Conservation (phyloP, 2,113 vertebrate species). For the Dipodomys spectabilis region DNA sequence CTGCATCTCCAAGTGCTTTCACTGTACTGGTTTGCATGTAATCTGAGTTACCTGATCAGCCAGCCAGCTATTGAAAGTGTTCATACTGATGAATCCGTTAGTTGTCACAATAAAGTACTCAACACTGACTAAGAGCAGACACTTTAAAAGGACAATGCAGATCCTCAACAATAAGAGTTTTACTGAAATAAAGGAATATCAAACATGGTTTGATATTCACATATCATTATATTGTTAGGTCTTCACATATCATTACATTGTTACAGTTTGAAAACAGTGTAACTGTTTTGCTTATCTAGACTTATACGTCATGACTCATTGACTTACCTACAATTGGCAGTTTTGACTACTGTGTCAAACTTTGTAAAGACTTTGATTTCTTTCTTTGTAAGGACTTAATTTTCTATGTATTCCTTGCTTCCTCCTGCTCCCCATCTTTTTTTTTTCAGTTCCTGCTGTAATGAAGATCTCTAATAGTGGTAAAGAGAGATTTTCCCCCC, state of each 20-base stretch:
- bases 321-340: neutral
- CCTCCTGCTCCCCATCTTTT: neutral
- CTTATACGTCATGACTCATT: conserved; percentile 7
- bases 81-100: neutral
- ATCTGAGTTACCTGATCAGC: neutral
- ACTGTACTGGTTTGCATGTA: neutral
- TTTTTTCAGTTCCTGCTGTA: neutral
- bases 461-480: neutral
- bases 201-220: neutral
- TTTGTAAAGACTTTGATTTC: conserved; percentile 2
- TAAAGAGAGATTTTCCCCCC: neutral
- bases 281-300: neutral
- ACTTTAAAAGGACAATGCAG: neutral
- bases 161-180: neutral
- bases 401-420: neutral
- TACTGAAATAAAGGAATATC: neutral
- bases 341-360: neutral
- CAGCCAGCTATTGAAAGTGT: neutral
- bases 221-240: neutral
- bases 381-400: neutral
- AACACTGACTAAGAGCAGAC: neutral
- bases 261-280: neutral
- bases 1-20: neutral
- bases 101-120: conserved; percentile 2
- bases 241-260: neutral